Evolutionary conservation across 2,797 vertebrate genomes (phyloP).

Genomic region (Toxotes lorentzi): DNA sequence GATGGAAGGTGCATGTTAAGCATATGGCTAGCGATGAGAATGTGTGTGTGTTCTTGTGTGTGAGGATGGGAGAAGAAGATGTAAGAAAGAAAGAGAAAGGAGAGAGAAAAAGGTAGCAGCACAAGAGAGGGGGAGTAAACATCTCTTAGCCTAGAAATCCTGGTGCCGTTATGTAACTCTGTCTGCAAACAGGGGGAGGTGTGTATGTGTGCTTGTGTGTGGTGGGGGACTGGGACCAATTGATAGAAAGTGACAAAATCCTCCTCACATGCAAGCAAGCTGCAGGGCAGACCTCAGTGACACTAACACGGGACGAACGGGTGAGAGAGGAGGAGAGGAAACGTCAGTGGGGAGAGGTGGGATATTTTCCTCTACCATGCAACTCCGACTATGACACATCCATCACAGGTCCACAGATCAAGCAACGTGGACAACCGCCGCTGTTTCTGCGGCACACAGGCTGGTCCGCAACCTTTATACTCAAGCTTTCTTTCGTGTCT

Average conservation of each 20-base stretch:
- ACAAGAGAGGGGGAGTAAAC: constrained; percentile 60
- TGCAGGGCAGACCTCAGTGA: constrained; percentile 74
- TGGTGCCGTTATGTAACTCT: constrained; percentile 78
- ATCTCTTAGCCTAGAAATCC: constrained; percentile 70
- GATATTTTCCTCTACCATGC: constrained; percentile 35
- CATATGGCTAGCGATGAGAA: constrained; percentile 40
- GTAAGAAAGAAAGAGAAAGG: constrained; percentile 18
- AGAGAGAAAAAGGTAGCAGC: constrained; percentile 35
- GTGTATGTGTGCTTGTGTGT: constrained; percentile 34
- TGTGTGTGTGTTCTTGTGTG: constrained; percentile 13
- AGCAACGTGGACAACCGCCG: not conserved
- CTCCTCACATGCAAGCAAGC: constrained; percentile 66
- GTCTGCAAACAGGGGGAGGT: constrained; percentile 64
- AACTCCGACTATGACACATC: constrained; percentile 53
- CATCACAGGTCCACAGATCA: constrained; percentile 42
- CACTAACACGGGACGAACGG: constrained; percentile 60
- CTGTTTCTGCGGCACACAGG: constrained; percentile 2
- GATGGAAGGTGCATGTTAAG: constrained; percentile 54
- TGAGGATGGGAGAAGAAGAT: constrained; percentile 20
- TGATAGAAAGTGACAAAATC: constrained; percentile 81
- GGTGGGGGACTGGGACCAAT: constrained; percentile 56
- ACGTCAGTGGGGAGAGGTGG: constrained; percentile 47
- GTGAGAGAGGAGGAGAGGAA: constrained; percentile 30
- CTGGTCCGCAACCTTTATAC: constrained; percentile 28
- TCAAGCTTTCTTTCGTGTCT: constrained; percentile 1